A percentile compares a stretch with the other conserved stretches of the same genome.
Evolutionary conservation across 2,113 vertebrate genomes (phyloP).

Genomic region (Merops nubicus): DNA sequence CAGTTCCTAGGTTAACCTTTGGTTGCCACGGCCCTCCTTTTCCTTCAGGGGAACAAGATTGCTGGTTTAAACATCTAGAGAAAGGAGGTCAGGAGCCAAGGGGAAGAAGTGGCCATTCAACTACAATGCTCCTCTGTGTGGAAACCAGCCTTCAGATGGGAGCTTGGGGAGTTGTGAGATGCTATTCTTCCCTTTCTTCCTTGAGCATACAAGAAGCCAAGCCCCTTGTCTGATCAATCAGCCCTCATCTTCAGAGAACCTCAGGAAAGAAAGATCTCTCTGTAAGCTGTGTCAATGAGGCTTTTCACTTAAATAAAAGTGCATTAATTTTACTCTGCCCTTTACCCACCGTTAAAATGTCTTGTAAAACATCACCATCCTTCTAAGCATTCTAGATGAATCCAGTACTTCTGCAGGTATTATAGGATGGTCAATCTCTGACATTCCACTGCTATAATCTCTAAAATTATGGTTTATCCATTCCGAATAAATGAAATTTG

Average conservation of each 20-base stretch:
- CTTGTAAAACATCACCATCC: not conserved
- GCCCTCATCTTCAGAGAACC: not conserved
- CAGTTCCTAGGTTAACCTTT: not conserved
- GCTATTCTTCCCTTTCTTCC: not conserved
- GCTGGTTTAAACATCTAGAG: not conserved
- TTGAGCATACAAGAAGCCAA: not conserved
- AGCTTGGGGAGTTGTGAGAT: fast-evolving
- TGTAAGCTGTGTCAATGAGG: not conserved
- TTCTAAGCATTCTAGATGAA: not conserved
- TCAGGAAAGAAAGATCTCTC: not conserved
- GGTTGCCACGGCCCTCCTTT: not conserved
- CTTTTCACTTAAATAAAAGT: not conserved
- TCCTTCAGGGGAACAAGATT: not conserved
- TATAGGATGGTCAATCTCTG: not conserved
- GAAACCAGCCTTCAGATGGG: not conserved
- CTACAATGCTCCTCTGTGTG: not conserved
- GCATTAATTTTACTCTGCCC: not conserved
- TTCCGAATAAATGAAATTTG: not conserved
- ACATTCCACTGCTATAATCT: not conserved
- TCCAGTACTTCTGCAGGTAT: not conserved
- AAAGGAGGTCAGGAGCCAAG: not conserved
- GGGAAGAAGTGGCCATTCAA: not conserved
- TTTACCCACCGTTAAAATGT: not conserved
- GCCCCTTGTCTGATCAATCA: not conserved
- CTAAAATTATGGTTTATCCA: not conserved